Percentiles rank a stretch among this genome's conserved stretches.
Conservation (phyloP, 2,797 vertebrate genomes). For the Ptychadena robeensis region DNA sequence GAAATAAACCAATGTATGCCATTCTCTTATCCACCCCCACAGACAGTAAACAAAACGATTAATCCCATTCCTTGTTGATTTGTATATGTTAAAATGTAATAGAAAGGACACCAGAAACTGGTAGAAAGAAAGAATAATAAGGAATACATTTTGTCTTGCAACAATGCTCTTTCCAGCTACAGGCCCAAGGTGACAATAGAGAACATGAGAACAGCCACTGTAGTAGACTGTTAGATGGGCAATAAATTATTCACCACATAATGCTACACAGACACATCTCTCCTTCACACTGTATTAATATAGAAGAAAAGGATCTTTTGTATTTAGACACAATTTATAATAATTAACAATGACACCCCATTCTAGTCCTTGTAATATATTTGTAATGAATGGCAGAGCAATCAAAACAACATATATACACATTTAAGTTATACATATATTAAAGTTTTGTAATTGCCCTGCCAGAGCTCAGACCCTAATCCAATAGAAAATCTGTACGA, state of each 20-base stretch:
- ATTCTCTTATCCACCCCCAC: not conserved
- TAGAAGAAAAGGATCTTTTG: slow-evolving; percentile 1
- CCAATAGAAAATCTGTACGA: too few relatives aligned
- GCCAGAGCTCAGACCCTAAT: too few relatives aligned
- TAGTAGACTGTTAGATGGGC: slow-evolving; percentile 34
- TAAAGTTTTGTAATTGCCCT: too few relatives aligned
- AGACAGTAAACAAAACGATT: not conserved
- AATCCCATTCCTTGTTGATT: not conserved
- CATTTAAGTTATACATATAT: too few relatives aligned
- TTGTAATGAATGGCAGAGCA: too few relatives aligned
- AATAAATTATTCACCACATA: slow-evolving; percentile 51
- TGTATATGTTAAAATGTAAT: slow-evolving; percentile 6
- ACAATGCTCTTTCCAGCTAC: slow-evolving; percentile 25
- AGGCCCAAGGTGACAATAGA: slow-evolving; percentile 56
- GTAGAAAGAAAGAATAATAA: slow-evolving; percentile 15
- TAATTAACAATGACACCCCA: not conserved
- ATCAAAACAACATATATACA: too few relatives aligned
- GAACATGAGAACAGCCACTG: slow-evolving; percentile 53
- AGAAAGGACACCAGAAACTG: not conserved
- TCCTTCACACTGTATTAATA: slow-evolving; percentile 17
- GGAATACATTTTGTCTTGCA: slow-evolving; percentile 3
- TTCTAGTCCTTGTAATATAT: not conserved
- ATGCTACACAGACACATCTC: slow-evolving; percentile 34
- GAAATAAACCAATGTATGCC: not conserved
- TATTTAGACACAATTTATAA: not conserved